Base-by-base conservation (phyloP, 2,888 invertebrate genomes). In the Beris morrisii region DNA sequence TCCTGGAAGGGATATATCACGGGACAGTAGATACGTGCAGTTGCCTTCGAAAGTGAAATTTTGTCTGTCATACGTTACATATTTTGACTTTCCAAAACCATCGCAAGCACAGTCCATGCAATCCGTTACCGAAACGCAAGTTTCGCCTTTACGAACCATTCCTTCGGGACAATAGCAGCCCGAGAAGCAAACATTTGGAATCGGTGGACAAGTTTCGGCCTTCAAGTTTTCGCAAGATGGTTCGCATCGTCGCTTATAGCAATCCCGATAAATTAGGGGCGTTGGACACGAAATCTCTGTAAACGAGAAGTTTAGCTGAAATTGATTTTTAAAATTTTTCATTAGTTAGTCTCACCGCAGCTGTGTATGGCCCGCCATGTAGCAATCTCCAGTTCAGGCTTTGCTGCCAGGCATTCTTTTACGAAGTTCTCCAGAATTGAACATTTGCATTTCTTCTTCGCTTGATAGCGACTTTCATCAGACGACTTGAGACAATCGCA, bases 161-260 rank as follows among this genome's bases (percentile, higher is more conserved):
- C 93, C 93, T 53, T 89, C 87, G 0, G 93, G 92, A 72, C 93
- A 93, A 81, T 90, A 93, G 78, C 93, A 93, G 64, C 93, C 93
- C 0, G 92, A 86, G 81, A 89, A 89, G 79, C 92, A 93, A 53
- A 85, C 83, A 44, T 89, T 87, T 13, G 85, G 84, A 69, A 87
- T 81, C 22, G 82, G 76, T 0, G 89, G 87, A 71, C 92, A 92
- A 65, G 78, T 78, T 56, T 85, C 84, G 12, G 83, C 78, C 69
- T 85, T 82, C 57, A 84, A 76, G 61, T 86, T 84, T 53, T 87
- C 83, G 76, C 95, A 95, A 0, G 88, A 86, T 2, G 88, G 87
- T 77, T 93, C 92, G 79, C 95, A 95, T 67, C 86, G 84, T 66
- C 86, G 85, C 73, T 89, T 87, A 81, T 88, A 93, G 77, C 93